Conservation (phyloP, 2,113 vertebrate genomes). For the Upupa epops region DNA sequence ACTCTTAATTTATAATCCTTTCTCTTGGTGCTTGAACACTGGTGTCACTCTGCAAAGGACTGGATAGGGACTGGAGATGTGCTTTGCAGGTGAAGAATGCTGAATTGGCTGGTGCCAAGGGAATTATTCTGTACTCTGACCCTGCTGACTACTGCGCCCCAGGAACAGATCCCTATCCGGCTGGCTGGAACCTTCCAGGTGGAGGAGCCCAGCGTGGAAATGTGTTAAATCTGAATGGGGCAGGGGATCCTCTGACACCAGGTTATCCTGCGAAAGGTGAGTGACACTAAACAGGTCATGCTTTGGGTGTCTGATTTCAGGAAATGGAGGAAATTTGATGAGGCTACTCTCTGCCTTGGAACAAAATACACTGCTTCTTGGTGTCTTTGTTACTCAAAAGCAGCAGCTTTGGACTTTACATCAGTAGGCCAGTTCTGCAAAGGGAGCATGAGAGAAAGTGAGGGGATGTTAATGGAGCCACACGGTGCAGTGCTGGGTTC, state of each 20-base stretch:
- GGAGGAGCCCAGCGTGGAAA: constrained; percentile 92
- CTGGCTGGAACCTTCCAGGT: constrained; percentile 93
- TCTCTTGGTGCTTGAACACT: background rate
- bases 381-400: background rate
- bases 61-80: background rate
- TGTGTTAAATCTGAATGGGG: constrained; percentile 90
- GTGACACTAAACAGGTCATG: background rate
- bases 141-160: constrained; percentile 89
- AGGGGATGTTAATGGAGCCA: background rate
- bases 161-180: constrained; percentile 85
- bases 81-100: constrained; percentile 90
- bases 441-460: background rate
- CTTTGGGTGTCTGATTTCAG: background rate
- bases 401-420: background rate
- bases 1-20: background rate
- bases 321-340: background rate
- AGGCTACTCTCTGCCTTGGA: background rate
- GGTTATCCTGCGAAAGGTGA: constrained; percentile 96
- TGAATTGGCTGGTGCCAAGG: constrained; percentile 85
- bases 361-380: background rate
- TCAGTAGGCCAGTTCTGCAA: background rate
- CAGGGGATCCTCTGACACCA: constrained; percentile 93
- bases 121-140: constrained; percentile 92
- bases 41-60: background rate
- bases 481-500: background rate